Evolutionary conservation across 2,888 invertebrate species (phyloP), one percentile per base, ranked within the genome.

Genomic region (Drosophila neutralis): DNA sequence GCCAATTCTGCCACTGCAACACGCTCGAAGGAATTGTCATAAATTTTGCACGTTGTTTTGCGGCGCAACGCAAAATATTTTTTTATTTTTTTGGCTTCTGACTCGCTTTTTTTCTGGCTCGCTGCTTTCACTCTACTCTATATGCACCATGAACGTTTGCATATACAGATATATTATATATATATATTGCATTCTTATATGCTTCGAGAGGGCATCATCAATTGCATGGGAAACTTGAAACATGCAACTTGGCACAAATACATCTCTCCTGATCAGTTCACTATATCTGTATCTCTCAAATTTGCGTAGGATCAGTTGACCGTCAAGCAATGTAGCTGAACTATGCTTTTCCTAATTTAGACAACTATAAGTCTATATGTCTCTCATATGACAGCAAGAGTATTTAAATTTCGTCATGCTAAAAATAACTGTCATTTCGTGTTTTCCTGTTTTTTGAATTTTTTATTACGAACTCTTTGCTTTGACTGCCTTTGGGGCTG

Each of bases 21-120:
- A 78, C 49, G 68, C 76, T 70, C 65, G 61, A 78, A 88, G 73
- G 78, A 84, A 71, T 84, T 56, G 75, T 82, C 75, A 89, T 85
- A 82, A 85, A 85, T 89, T 82, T 82, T 76, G 80, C 72, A 82
- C 73, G 73, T 87, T 85, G 65, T 72, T 85, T 78, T 88, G 84
- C 84, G 76, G 82, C 61, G 65, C 73, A 78, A 70, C 71, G 71
- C 60, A 76, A 62, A 56, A 18, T 38, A 59, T 33, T 4, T 4
- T n/a, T 29, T 36, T 73, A 60, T 69, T 48, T 59, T 53, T 71
- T 68, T 63, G 61, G 78, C 56, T 53, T 58, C 71, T 63, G 36
- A 52, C 21, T 74, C 27, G 18, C 4, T 21, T 7, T 10, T 10
- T 70, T 63, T 31, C 56, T 48, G 48, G 48, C 48, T 63, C 18